These are phyloP conservation scores for Galerucella nymphaeae DNA, from an alignment of 2,888 invertebrate genomes.

Conservation along the genomic window DNA sequence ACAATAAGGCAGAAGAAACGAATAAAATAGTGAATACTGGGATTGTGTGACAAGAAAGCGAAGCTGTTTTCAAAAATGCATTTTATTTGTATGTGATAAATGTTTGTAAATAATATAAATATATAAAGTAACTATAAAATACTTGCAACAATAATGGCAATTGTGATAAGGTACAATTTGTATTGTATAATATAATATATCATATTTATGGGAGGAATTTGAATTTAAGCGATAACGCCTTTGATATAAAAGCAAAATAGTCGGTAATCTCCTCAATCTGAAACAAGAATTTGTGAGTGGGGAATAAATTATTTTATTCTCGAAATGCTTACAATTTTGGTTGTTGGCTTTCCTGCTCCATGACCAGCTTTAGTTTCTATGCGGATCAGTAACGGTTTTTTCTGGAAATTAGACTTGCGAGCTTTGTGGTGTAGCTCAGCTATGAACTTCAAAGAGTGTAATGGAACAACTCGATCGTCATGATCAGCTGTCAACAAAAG, in stretches of 20 bases:
- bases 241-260: conserved; percentile 85
- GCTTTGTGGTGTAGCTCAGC: conserved; percentile 87
- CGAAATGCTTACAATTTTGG: conserved; percentile 79
- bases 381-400: conserved; percentile 86
- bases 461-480: conserved; percentile 97
- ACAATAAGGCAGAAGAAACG: too few species aligned
- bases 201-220: background rate
- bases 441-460: conserved; percentile 95
- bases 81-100: background rate
- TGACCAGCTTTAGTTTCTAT: conserved; percentile 98
- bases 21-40: too few species aligned
- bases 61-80: background rate
- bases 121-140: conserved; percentile 7
- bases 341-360: conserved; percentile 95
- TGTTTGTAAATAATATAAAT: conserved; percentile 9
- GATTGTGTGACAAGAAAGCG: background rate
- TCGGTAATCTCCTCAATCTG: conserved; percentile 95
- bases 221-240: conserved; percentile 72
- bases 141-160: conserved; percentile 12
- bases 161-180: conserved; percentile 19
- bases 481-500: conserved; percentile 97
- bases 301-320: background rate
- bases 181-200: background rate
- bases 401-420: conserved; percentile 73
- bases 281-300: conserved; percentile 56